These are phyloP conservation scores for Anoncus sp. DNA, from an alignment of 2,888 invertebrate genomes.

Conservation along the genomic window DNA sequence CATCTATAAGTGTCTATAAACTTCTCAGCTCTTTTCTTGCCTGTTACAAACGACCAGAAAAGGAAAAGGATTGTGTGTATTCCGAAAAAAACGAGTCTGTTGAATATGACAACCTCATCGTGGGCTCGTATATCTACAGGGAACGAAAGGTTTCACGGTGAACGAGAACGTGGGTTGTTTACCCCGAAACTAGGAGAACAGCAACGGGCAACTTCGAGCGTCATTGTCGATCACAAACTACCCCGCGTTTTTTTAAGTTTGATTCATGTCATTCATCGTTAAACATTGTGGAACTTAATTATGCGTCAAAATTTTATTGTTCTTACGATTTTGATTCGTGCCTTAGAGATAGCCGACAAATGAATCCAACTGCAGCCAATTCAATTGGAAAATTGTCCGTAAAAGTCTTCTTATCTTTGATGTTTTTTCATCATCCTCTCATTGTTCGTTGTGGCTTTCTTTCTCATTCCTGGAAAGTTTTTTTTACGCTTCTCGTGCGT, in stretches of 20 bases:
- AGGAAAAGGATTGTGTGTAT: constrained; percentile 58
- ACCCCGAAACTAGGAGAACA: constrained; percentile 72
- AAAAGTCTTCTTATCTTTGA: background rate
- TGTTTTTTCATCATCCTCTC: background rate
- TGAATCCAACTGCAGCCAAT: background rate
- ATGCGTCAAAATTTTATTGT: too few relatives aligned
- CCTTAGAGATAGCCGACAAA: background rate
- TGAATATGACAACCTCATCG: constrained; percentile 4
- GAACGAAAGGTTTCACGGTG: background rate
- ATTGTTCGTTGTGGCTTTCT: constrained; percentile 3
- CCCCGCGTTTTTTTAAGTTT: background rate
- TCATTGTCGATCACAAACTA: background rate
- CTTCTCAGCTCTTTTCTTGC: constrained; percentile 52
- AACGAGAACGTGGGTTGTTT: constrained; percentile 68
- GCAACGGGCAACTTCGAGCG: constrained; percentile 6
- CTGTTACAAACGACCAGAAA: constrained; percentile 55
- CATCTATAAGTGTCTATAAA: background rate
- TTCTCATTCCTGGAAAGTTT: constrained; percentile 63
- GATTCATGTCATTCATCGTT: too few relatives aligned
- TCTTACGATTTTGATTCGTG: background rate
- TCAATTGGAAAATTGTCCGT: background rate
- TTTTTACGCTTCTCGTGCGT: constrained; percentile 79
- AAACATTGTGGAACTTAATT: too few relatives aligned
- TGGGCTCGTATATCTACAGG: background rate
- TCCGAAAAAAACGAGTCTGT: background rate